Evolutionary conservation across 2,797 vertebrate genomes (phyloP), one percentile per base, ranked within the genome.

Genomic region (Eulemur albifrons): DNA sequence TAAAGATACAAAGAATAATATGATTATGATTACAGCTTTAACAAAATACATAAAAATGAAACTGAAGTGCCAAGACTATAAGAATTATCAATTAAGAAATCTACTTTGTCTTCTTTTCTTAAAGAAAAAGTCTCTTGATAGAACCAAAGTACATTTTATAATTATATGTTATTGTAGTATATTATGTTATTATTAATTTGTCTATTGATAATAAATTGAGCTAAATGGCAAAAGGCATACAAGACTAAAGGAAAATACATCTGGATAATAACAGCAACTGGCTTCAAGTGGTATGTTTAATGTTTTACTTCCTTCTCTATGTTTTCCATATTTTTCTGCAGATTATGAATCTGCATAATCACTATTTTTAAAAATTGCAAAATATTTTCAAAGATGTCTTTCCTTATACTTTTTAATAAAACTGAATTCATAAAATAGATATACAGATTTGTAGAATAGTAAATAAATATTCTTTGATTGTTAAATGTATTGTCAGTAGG

Each of bases 1-100:
- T n/a, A 83, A 59, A 73, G 20, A 52, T 52, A 27, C 23, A 54
- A 88, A 86, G 30, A 75, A 65, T n/a, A 86, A 18, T 18, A 83
- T 69, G 8, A n/a, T 21, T 70, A 77, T 45, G 35, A 13, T 90
- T 43, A 84, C 0, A 81, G 21, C 6, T 59, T 40, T 27, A 91
- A 52, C 21, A n/a, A 96, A 96, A 43, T 67, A 73, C 5, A 61
- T n/a, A 82, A 80, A 88, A 86, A 92, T 69, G 40, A 97, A 95
- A 87, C 20, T 45, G 9, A 94, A 48, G 50, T 15, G 35, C 14
- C 30, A 86, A 89, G 5, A 86, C 48, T 59, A 52, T 81, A 77
- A 91, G 11, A 88, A 88, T 32, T 79, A 12, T 65, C 21, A 63
- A 30, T 82, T 52, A 77, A 85, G 40, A 90, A 57, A 75, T 77